Evolutionary conservation across 2,797 vertebrate genomes (phyloP), one percentile per base, ranked within the genome.

Genomic region (Propithecus perrieri): DNA sequence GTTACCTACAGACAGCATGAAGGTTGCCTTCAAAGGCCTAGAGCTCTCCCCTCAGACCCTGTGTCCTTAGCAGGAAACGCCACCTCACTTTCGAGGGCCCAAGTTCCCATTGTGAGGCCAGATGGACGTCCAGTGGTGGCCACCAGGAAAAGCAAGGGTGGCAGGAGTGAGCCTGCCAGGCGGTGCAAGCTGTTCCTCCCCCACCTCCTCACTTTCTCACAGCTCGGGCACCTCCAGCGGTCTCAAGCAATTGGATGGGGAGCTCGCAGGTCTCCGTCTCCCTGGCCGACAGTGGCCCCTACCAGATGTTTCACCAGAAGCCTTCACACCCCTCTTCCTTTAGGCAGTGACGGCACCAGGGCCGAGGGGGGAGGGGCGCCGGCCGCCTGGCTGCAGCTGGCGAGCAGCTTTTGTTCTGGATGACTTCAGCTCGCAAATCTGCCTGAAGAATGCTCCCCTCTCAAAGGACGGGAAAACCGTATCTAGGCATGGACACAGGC

Each of bases 371-470:
- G 91, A 55, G 85, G 95, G 94, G 43, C 5, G 1, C 78, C 0
- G 17, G 74, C 69, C 26, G 86, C 88, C 33, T 17, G 75, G 63
- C 91, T 89, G 87, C 97, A 96, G 96, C 97, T 97, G 96, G 96
- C 79, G 50, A 85, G 80, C 96, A 97, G 97, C 96, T 96, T 97
- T 97, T 95, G 89, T 95, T 97, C 96, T 85, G 86, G 94, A 92
- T 97, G 96, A 96, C 91, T 98, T 96, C 80, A 93, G 89, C 80
- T 71, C 67, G 48, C 89, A 95, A 96, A 97, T 96, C 93, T 67
- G 86, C 84, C 84, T 71, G 33, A 46, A 92, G 93, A 97, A 97
- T 93, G 89, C 43, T 71, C 85, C 83, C 72, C 76, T 91, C 97
- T 92, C 87, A 76, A 61, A 97, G 85, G 85, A 92, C 93, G 43